A percentile compares a stretch with the other conserved stretches of the same genome.
phyloP scores from a whole-genome alignment of 2,797 vertebrate species.

The Centropyge bicolor region DNA sequence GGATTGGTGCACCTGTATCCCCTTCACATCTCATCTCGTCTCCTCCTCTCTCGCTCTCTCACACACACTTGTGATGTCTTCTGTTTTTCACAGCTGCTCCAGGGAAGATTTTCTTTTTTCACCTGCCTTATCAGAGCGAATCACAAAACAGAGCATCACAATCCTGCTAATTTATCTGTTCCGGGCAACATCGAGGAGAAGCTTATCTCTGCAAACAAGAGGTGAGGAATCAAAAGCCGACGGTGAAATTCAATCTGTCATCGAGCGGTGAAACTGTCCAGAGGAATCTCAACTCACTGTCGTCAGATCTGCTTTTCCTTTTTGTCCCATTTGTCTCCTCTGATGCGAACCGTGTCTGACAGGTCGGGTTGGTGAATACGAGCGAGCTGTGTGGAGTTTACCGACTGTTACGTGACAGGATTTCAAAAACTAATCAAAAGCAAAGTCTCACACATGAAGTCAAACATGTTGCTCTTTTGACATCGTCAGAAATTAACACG shows the following conservation, averaged over 20 bases:
- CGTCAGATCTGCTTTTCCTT: not conserved
- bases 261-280: not conserved
- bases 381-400: not conserved
- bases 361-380: not conserved
- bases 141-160: not conserved
- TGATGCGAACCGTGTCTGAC: not conserved
- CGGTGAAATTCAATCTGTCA: not conserved
- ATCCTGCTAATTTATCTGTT: not conserved
- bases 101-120: not conserved
- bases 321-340: not conserved
- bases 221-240: conserved; percentile 1
- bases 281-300: not conserved
- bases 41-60: conserved; percentile 17
- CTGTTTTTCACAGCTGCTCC: conserved; percentile 37
- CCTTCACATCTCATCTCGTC: conserved; percentile 70
- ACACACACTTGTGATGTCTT: conserved; percentile 36
- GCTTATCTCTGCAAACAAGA: conserved; percentile 14
- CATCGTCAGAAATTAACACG: too few species aligned
- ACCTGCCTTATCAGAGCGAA: conserved; percentile 11
- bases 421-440: too few species aligned
- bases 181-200: conserved; percentile 1
- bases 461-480: not conserved
- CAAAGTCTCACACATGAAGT: too few species aligned
- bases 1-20: conserved; percentile 73
- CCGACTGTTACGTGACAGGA: not conserved